These are phyloP conservation scores for Polyergus mexicanus DNA, from an alignment of 1,140 invertebrate species.

Conservation along the genomic window DNA sequence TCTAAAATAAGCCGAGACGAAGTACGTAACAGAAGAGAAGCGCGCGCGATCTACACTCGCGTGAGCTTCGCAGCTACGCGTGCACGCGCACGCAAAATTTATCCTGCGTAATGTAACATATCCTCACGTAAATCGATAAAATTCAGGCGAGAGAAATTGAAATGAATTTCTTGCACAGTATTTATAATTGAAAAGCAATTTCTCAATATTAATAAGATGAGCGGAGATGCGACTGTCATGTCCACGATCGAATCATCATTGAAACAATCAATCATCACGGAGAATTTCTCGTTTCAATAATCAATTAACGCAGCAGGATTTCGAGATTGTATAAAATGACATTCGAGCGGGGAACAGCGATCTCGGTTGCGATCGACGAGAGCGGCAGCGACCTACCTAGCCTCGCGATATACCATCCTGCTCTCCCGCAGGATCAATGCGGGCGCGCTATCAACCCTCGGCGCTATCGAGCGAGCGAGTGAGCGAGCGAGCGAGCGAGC, in stretches of 20 bases:
- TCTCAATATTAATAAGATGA: not conserved
- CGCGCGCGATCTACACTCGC: constrained; percentile 13
- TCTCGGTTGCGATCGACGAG: constrained; percentile 51
- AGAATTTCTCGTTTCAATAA: not conserved
- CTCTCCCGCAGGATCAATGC: constrained; percentile 71
- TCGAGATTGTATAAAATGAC: constrained; percentile 31
- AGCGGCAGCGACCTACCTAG: constrained; percentile 39
- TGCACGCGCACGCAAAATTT: too few relatives aligned
- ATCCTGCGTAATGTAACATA: constrained; percentile 4
- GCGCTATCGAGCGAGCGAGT: constrained; percentile 72
- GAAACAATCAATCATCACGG: not conserved
- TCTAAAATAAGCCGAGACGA: constrained; percentile 49
- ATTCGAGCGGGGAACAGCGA: constrained; percentile 23
- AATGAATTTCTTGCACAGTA: not conserved
- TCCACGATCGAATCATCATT: not conserved
- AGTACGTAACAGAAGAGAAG: constrained; percentile 38
- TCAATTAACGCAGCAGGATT: not conserved
- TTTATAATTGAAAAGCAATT: not conserved
- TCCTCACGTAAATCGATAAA: not conserved
- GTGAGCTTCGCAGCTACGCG: not conserved
- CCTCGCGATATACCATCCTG: constrained; percentile 54
- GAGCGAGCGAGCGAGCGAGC: constrained; percentile 70
- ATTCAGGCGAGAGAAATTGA: not conserved
- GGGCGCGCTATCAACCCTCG: constrained; percentile 60
- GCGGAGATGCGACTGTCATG: not conserved